phyloP scores from a whole-genome alignment of 2,797 vertebrate genomes.

The Bradypus variegatus region DNA sequence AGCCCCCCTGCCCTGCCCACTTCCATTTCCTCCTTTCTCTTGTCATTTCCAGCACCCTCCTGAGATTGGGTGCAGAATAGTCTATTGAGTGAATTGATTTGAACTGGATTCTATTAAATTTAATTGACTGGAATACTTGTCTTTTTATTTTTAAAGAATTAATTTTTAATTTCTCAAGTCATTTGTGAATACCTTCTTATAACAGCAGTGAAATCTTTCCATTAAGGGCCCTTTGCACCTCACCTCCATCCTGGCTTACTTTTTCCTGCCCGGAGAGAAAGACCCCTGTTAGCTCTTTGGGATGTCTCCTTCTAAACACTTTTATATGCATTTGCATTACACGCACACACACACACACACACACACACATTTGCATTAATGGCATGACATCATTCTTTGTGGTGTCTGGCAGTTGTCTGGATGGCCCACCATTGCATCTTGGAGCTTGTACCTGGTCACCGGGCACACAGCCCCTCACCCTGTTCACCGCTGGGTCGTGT shows the following conservation, averaged over 20 bases:
- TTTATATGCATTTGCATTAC: not conserved
- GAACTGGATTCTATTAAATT: not conserved
- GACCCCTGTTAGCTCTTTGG: not conserved
- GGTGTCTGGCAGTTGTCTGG: not conserved
- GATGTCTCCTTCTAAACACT: not conserved
- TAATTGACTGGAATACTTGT: not conserved
- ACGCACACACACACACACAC: not conserved
- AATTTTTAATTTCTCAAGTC: constrained; percentile 15
- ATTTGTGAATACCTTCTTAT: not conserved
- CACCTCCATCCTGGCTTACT: not conserved
- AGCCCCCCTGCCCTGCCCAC: not conserved
- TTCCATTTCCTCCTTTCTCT: not conserved
- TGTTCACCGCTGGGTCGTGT: not conserved
- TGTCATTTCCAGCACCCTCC: not conserved
- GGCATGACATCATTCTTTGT: not conserved
- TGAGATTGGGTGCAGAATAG: not conserved
- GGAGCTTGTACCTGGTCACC: not conserved
- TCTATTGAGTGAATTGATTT: not conserved
- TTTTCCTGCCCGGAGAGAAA: not conserved
- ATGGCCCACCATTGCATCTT: too few species aligned
- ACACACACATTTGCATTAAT: not conserved
- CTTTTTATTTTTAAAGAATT: constrained; percentile 12
- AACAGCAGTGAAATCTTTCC: constrained; percentile 2
- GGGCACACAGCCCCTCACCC: not conserved
- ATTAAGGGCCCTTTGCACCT: not conserved